These are phyloP conservation scores for Acanthococcus lagerstroemiae DNA, from an alignment of 2,888 invertebrate genomes.

Conservation along the genomic window DNA sequence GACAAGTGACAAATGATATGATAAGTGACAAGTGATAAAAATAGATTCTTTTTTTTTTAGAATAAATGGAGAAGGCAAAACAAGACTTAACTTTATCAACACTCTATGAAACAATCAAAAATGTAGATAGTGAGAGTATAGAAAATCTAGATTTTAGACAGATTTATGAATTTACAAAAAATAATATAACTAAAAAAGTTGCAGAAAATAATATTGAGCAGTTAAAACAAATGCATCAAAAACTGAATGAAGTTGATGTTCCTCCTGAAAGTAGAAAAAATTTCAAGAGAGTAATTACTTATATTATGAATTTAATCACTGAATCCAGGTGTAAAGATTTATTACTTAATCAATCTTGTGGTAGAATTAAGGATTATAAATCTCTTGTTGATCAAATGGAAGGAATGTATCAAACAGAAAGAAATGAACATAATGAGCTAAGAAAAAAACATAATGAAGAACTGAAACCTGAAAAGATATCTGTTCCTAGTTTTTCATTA, in stretches of 20 bases:
- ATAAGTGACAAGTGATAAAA: neutral
- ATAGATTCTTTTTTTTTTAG: neutral
- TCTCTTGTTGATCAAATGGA: slow-evolving; percentile 8
- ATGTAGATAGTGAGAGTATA: neutral
- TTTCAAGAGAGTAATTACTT: neutral
- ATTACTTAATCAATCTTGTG: slow-evolving; percentile 8
- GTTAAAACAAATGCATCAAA: slow-evolving; percentile 4
- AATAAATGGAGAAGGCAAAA: neutral
- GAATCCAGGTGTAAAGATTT: slow-evolving; percentile 7
- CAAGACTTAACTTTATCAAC: slow-evolving; percentile 1
- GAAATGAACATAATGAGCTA: slow-evolving; percentile 5
- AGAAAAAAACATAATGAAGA: slow-evolving; percentile 9
- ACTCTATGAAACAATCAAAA: slow-evolving; percentile 8
- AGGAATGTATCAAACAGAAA: slow-evolving; percentile 5
- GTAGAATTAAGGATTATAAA: slow-evolving; percentile 5
- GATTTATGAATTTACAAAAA: slow-evolving; percentile 6
- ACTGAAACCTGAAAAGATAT: slow-evolving; percentile 6
- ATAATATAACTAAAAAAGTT: slow-evolving; percentile 1
- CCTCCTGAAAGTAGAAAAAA: slow-evolving; percentile 5
- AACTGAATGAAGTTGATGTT: neutral
- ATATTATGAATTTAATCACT: slow-evolving; percentile 2
- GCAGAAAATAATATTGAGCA: slow-evolving; percentile 6
- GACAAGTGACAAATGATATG: neutral
- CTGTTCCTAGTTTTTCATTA: neutral
- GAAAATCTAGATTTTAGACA: slow-evolving; percentile 3